phyloP scores from a whole-genome alignment of 1,140 invertebrate genomes.

The Drosophila kanapiae region DNA sequence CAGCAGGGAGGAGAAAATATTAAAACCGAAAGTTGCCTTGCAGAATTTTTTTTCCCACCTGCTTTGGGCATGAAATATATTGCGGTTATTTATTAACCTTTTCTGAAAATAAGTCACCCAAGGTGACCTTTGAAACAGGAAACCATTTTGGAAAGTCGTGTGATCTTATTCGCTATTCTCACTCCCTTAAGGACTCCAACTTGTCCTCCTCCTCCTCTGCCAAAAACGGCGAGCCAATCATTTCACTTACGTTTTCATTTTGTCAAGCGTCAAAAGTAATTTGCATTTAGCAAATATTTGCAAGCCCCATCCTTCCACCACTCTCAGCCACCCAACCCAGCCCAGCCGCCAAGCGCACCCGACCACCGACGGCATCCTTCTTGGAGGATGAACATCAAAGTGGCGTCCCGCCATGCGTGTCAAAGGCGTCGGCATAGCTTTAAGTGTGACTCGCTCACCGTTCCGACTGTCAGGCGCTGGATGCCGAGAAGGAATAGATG shows the following conservation, averaged over 20 bases:
- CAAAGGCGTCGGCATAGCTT: conserved; percentile 78
- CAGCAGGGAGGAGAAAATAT: no score
- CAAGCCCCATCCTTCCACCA: background rate
- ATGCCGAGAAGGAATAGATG: conserved; percentile 9
- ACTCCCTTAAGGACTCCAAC: background rate
- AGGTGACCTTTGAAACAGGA: conserved; percentile 7
- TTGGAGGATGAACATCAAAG: conserved; percentile 66
- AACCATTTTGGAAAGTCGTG: conserved; percentile 10
- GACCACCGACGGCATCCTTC: conserved; percentile 5
- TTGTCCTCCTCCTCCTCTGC: background rate
- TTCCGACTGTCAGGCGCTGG: conserved; percentile 44
- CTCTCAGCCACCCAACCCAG: background rate
- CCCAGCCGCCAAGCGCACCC: background rate
- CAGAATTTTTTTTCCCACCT: background rate
- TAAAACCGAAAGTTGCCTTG: background rate
- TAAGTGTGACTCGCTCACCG: conserved; percentile 68
- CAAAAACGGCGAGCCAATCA: conserved; percentile 60
- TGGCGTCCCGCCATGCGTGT: conserved; percentile 66
- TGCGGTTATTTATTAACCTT: background rate
- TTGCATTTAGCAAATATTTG: conserved; percentile 81
- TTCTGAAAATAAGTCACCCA: background rate
- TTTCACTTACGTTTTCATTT: conserved; percentile 66
- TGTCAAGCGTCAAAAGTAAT: conserved; percentile 78
- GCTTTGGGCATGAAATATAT: background rate
- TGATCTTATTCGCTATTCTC: conserved; percentile 24